Percentiles rank a stretch among this genome's conserved stretches.
Evolutionary conservation across 2,797 vertebrate genomes (phyloP).

Genomic region (Ptychobarbus kaznakovi): DNA sequence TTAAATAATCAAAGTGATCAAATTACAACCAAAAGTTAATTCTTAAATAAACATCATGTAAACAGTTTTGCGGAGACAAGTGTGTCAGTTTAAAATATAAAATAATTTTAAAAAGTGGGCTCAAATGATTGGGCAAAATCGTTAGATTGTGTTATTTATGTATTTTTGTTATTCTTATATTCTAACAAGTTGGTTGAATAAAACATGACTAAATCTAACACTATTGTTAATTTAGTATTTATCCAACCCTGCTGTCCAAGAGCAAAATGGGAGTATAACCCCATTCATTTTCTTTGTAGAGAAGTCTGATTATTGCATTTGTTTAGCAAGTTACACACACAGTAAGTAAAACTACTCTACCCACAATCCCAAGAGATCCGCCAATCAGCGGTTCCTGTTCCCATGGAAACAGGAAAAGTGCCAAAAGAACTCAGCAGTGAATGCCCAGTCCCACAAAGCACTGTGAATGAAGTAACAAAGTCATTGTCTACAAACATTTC

Average conservation of each 20-base stretch:
- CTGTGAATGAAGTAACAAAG: not conserved
- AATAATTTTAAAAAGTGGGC: not conserved
- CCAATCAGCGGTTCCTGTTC: not conserved
- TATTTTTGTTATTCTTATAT: not conserved
- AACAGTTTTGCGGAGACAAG: not conserved
- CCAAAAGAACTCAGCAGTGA: slow-evolving; percentile 10
- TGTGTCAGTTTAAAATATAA: not conserved
- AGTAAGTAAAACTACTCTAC: not conserved
- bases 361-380: not conserved
- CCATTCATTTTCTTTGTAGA: not conserved
- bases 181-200: not conserved
- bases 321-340: not conserved
- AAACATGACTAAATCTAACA: not conserved
- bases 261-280: not conserved
- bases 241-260: not conserved
- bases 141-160: not conserved
- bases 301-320: not conserved
- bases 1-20: not conserved
- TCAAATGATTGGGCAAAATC: not conserved
- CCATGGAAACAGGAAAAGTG: slow-evolving; percentile 4
- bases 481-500: not conserved
- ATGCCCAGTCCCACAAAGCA: not conserved
- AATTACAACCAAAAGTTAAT: not conserved
- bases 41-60: not conserved
- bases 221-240: not conserved